Evolutionary conservation across 2,888 invertebrate genomes (phyloP).

Genomic region (Crematogaster levior): DNA sequence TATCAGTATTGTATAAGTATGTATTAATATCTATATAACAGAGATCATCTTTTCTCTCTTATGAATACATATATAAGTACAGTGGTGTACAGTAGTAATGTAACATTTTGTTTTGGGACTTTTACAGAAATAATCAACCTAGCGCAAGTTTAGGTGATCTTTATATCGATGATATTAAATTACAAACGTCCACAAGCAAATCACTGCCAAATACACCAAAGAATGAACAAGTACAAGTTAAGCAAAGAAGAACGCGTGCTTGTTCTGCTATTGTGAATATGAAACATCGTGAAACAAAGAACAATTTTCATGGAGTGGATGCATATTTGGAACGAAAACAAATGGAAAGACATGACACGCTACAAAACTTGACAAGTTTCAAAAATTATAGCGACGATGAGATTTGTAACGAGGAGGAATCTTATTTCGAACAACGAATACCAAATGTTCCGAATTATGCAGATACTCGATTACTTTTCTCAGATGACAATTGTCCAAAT

Average conservation of each 20-base stretch:
- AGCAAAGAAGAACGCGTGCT: conserved; percentile 43
- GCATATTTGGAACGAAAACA: conserved; percentile 59
- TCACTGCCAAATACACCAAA: conserved; percentile 70
- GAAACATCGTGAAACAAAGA: conserved; percentile 30
- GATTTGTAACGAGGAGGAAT: background rate
- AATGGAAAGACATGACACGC: conserved; percentile 6
- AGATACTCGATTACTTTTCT: conserved; percentile 7
- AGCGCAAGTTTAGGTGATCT: conserved; percentile 21
- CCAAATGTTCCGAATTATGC: background rate
- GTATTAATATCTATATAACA: too few species aligned
- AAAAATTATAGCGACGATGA: background rate
- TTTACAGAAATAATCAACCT: conserved; percentile 26
- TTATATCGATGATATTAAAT: conserved; percentile 50
- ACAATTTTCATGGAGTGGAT: conserved; percentile 56
- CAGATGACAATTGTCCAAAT: background rate
- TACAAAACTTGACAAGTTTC: background rate
- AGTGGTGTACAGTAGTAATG: background rate
- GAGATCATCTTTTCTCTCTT: too few species aligned
- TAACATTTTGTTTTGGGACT: conserved; percentile 1
- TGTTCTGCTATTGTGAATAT: conserved; percentile 58
- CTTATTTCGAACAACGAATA: background rate
- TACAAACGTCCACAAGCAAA: conserved; percentile 62
- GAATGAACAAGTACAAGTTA: conserved; percentile 34
- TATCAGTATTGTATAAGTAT: too few species aligned
- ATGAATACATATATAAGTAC: too few species aligned